phyloP scores from a whole-genome alignment of 1,140 invertebrate species.

The Drosophila rhopaloa region DNA sequence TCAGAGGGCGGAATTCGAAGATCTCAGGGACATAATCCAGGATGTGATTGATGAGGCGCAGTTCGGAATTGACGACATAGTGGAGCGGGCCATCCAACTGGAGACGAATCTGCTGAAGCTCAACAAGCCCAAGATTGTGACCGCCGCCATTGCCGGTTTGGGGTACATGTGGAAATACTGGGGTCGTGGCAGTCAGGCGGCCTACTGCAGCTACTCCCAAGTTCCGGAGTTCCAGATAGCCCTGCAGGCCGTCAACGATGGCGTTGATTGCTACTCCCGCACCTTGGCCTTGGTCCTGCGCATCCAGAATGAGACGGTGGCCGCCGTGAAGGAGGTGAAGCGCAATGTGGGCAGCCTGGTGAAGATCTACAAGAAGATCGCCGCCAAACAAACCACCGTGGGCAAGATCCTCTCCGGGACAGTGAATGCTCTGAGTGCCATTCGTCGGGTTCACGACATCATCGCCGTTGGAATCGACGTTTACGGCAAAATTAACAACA shows the following conservation, averaged over 20 bases:
- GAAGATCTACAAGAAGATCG: conserved; percentile 72
- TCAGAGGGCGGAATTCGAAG: conserved; percentile 56
- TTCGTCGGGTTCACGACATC: conserved; percentile 65
- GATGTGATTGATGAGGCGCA: conserved; percentile 74
- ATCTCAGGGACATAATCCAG: conserved; percentile 64
- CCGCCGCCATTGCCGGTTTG: conserved; percentile 56
- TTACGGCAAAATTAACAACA: conserved; percentile 54
- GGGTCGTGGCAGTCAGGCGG: conserved; percentile 55
- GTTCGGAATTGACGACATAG: conserved; percentile 57
- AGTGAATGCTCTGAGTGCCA: conserved; percentile 58
- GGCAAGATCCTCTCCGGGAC: conserved; percentile 70
- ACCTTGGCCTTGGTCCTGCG: conserved; percentile 53
- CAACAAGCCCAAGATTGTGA: conserved; percentile 75
- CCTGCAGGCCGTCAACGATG: conserved; percentile 62
- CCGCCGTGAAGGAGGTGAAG: conserved; percentile 62
- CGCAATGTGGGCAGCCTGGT: conserved; percentile 55
- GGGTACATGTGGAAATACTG: conserved; percentile 57
- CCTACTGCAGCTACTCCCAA: conserved; percentile 77
- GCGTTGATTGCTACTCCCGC: conserved; percentile 69
- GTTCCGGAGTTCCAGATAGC: conserved; percentile 68
- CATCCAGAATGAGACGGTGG: conserved; percentile 68
- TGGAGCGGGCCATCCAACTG: conserved; percentile 49
- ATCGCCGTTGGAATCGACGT: conserved; percentile 65
- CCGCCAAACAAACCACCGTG: conserved; percentile 57
- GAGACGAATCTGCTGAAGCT: conserved; percentile 57